A percentile compares a stretch with the other conserved stretches of the same genome.
Conservation (phyloP, 2,797 vertebrate genomes). For the Tragelaphus oryx region DNA sequence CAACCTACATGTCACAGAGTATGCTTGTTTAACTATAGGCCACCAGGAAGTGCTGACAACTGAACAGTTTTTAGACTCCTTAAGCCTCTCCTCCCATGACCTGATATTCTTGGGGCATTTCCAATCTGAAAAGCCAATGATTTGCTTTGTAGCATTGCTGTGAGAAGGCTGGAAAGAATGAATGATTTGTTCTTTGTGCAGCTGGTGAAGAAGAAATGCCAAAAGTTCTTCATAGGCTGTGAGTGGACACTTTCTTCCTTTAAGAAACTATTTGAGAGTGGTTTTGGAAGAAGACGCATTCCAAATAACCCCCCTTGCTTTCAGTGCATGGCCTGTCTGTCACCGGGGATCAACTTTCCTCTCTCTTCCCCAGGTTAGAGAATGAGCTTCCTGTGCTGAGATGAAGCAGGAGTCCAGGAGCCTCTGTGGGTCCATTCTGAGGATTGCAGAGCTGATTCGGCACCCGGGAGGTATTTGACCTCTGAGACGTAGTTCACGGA, state of each 20-base stretch:
- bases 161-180: neutral
- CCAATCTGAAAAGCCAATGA: neutral
- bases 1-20: neutral
- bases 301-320: neutral
- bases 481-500: neutral
- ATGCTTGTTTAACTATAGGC: neutral
- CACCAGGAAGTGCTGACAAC: neutral
- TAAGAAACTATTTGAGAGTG: neutral
- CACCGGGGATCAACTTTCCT: neutral
- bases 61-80: neutral
- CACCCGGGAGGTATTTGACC: neutral
- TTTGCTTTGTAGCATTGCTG: neutral
- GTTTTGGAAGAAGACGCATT: neutral
- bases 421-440: neutral
- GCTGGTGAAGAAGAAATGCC: neutral
- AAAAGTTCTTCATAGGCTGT: neutral
- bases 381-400: neutral
- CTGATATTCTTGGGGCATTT: neutral
- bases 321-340: neutral
- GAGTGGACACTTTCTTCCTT: neutral
- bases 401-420: neutral
- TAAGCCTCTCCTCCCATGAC: neutral
- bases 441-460: rapidly evolving
- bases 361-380: neutral
- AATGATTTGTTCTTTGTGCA: neutral